Conservation (phyloP, 2,113 vertebrate species). For the Chaetops frenatus region DNA sequence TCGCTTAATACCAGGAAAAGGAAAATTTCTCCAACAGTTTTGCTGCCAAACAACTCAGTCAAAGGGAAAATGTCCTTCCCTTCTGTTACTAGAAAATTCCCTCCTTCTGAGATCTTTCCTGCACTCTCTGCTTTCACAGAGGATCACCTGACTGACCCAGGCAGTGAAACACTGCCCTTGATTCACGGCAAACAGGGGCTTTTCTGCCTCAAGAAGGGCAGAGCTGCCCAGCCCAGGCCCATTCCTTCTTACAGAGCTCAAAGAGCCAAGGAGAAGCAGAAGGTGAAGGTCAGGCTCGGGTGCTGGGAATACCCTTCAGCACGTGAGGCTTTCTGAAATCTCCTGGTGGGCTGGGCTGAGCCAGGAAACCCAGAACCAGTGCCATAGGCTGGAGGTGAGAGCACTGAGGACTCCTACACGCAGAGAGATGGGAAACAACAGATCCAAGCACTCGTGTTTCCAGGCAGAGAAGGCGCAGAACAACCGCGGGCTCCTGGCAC, state of each 20-base stretch:
- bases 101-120: neutral
- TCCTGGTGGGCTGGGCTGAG: neutral
- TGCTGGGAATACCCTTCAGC: neutral
- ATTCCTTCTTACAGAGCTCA: neutral
- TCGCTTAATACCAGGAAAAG: neutral
- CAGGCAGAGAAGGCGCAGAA: neutral
- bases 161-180: neutral
- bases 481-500: neutral
- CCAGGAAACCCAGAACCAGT: neutral
- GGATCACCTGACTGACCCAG: neutral
- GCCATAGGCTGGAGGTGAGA: accelerated
- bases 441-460: accelerated
- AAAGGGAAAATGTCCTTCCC: neutral
- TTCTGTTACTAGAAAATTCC: neutral
- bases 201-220: neutral
- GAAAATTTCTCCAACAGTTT: neutral
- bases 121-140: neutral
- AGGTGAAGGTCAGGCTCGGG: accelerated
- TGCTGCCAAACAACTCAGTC: neutral
- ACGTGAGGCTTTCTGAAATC: neutral
- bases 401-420: neutral
- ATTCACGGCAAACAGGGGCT: neutral
- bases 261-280: neutral
- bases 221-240: neutral
- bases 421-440: neutral